Percentiles rank a stretch among this genome's conserved stretches.
Evolutionary conservation across 1,140 invertebrate genomes (phyloP).

Genomic region (Dinoponera quadriceps): DNA sequence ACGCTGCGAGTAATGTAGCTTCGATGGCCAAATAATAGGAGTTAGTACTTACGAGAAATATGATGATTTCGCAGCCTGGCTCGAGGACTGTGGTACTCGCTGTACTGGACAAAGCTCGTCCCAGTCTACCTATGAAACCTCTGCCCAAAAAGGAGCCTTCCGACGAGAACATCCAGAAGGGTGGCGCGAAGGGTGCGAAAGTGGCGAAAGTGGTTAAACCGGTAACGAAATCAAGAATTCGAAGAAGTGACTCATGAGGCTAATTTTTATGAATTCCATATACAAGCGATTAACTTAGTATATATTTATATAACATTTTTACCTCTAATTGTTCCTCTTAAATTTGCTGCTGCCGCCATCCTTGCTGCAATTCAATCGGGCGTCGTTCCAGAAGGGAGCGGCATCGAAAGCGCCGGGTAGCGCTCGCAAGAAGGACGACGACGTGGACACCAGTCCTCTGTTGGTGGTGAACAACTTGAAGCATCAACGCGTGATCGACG

Average conservation of each 20-base stretch:
- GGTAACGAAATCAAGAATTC: slow-evolving; percentile 76
- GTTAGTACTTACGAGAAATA: not conserved
- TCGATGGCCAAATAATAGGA: not conserved
- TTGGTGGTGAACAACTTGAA: slow-evolving; percentile 95
- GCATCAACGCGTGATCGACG: slow-evolving; percentile 95
- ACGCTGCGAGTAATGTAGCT: slow-evolving; percentile 33
- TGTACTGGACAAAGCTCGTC: slow-evolving; percentile 94
- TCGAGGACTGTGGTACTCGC: slow-evolving; percentile 93
- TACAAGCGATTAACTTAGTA: slow-evolving; percentile 10
- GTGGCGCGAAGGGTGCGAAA: slow-evolving; percentile 87
- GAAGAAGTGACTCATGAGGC: not conserved
- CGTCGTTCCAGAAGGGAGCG: slow-evolving; percentile 53
- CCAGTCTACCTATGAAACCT: slow-evolving; percentile 94
- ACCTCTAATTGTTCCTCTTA: too few relatives aligned
- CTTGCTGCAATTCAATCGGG: not conserved
- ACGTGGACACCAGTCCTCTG: slow-evolving; percentile 92
- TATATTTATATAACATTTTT: not conserved
- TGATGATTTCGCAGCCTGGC: slow-evolving; percentile 87
- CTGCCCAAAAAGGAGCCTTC: slow-evolving; percentile 87
- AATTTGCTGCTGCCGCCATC: too few relatives aligned
- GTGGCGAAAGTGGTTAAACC: slow-evolving; percentile 85
- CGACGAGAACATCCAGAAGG: slow-evolving; percentile 82
- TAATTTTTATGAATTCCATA: slow-evolving; percentile 9
- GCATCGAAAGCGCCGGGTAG: slow-evolving; percentile 79
- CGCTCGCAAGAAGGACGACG: slow-evolving; percentile 94